Conservation (phyloP, 2,797 vertebrate species). For the Thamnophis elegans region DNA sequence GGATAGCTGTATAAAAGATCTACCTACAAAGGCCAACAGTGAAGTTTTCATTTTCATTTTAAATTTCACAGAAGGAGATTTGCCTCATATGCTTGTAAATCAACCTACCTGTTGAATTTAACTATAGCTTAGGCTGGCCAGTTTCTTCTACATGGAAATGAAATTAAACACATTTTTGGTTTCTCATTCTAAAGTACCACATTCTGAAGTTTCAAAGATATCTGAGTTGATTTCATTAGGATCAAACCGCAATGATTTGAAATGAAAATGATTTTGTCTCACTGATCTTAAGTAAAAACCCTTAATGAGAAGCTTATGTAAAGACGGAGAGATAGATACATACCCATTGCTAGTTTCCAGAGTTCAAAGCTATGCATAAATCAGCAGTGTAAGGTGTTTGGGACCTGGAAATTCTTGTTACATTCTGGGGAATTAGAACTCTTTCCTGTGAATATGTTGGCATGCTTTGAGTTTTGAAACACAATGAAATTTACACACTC, state of each 20-base stretch:
- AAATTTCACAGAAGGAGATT: neutral
- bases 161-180: neutral
- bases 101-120: neutral
- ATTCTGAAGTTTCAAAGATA: neutral
- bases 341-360: neutral
- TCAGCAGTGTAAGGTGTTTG: neutral
- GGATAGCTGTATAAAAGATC: neutral
- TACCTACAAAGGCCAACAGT: neutral
- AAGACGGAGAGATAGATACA: neutral
- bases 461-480: neutral
- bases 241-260: neutral
- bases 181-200: no score
- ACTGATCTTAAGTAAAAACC: neutral
- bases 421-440: no score
- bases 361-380: neutral
- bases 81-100: neutral
- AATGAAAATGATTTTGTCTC: neutral
- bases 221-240: neutral
- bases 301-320: neutral
- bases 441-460: neutral
- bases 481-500: neutral
- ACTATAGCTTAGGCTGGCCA: neutral
- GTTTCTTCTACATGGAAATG: neutral
- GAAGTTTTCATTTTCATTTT: neutral
- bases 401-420: neutral